Percentiles rank a stretch among this genome's conserved stretches.
phyloP scores from a whole-genome alignment of 1,140 invertebrate genomes.

The Drosophila serrata region DNA sequence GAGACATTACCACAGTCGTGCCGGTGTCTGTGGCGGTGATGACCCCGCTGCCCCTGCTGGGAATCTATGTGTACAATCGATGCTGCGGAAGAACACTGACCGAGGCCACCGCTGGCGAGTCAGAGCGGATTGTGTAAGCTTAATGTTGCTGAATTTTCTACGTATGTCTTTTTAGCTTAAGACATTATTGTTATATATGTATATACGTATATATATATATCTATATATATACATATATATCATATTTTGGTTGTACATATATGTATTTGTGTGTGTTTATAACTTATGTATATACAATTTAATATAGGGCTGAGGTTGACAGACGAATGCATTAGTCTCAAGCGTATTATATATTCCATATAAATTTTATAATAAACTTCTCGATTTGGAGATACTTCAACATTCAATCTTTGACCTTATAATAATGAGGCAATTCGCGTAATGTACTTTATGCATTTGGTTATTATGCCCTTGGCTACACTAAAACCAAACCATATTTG shows the following conservation, averaged over 20 bases:
- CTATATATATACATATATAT: not conserved
- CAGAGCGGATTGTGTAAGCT: constrained; percentile 56
- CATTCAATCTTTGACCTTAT: not conserved
- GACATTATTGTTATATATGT: not conserved
- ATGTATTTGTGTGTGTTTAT: constrained; percentile 2
- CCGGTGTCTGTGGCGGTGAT: constrained; percentile 96
- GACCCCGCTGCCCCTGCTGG: constrained; percentile 94
- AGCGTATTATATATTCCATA: constrained; percentile 13
- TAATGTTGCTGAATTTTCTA: not conserved
- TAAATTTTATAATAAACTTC: not conserved
- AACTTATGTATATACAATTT: constrained; percentile 28
- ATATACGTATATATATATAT: not conserved
- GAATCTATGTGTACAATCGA: constrained; percentile 68
- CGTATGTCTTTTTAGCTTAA: not conserved
- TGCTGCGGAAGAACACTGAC: constrained; percentile 4
- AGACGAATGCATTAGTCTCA: not conserved
- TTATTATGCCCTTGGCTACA: not conserved
- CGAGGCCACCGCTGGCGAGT: constrained; percentile 3
- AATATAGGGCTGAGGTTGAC: not conserved
- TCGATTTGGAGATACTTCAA: not conserved
- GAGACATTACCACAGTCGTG: constrained; percentile 94
- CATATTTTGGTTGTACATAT: constrained; percentile 16
- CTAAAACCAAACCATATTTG: not conserved
- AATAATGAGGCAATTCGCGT: not conserved
- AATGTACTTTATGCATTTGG: no score